These are phyloP conservation scores for Cetoscarus ocellatus DNA, from an alignment of 2,797 vertebrate genomes.

Conservation along the genomic window DNA sequence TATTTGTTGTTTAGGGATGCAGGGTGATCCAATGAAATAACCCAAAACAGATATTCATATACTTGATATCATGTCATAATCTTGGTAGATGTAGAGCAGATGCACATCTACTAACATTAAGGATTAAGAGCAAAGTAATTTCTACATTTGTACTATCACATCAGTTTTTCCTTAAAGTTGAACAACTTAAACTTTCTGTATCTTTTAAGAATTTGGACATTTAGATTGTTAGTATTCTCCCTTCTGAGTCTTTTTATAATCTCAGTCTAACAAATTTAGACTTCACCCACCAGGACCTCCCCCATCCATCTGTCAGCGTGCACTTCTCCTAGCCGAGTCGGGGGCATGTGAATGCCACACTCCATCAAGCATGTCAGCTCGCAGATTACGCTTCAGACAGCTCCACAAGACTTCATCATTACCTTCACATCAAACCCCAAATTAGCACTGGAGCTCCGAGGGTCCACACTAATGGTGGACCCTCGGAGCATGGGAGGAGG, in stretches of 20 bases:
- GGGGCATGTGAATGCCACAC: constrained; percentile 74
- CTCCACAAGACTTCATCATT: constrained; percentile 67
- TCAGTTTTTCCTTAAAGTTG: background rate
- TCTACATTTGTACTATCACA: background rate
- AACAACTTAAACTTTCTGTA: background rate
- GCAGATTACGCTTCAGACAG: constrained; percentile 71
- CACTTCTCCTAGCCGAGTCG: constrained; percentile 64
- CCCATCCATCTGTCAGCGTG: constrained; percentile 76
- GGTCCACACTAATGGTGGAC: constrained; percentile 55
- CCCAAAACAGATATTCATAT: too few species aligned
- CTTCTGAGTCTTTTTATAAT: constrained; percentile 65
- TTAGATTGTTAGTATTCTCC: constrained; percentile 49
- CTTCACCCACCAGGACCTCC: constrained; percentile 76
- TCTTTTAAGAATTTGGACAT: constrained; percentile 18
- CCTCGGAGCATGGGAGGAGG: constrained; percentile 24
- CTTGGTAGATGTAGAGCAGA: too few species aligned
- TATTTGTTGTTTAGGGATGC: too few species aligned
- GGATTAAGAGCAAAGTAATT: too few species aligned
- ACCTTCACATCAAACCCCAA: constrained; percentile 66
- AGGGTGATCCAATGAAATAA: too few species aligned
- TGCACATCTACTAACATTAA: too few species aligned
- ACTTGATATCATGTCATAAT: too few species aligned
- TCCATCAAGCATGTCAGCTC: constrained; percentile 78
- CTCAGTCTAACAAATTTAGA: constrained; percentile 74
- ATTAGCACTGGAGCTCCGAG: constrained; percentile 50